phyloP scores from a whole-genome alignment of 2,113 vertebrate genomes.

The Notechis scutatus region DNA sequence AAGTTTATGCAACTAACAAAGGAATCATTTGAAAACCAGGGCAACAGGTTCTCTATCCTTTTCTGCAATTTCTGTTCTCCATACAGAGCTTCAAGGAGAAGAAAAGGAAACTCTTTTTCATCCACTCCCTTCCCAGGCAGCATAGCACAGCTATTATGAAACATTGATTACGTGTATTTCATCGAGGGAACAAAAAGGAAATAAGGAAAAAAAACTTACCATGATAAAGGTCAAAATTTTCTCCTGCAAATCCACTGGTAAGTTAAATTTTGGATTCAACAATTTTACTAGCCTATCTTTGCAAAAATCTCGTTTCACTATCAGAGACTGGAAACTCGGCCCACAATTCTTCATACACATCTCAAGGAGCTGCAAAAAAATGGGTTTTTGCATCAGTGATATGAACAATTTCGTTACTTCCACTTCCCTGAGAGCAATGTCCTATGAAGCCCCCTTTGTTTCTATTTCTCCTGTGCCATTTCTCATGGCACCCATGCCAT shows the following conservation, averaged over 20 bases:
- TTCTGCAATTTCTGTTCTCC: not conserved
- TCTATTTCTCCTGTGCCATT: not conserved
- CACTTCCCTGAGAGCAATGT: not conserved
- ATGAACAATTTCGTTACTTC: not conserved
- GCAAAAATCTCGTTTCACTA: conserved; percentile 77
- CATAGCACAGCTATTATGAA: not conserved
- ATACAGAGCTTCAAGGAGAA: not conserved
- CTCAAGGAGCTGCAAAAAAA: conserved; percentile 70
- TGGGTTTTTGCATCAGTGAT: not conserved
- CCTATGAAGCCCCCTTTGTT: not conserved
- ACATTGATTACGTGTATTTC: not conserved
- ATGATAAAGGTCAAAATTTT: conserved; percentile 73
- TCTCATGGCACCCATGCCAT: not conserved
- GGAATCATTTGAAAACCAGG: not conserved
- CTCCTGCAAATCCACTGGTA: conserved; percentile 72
- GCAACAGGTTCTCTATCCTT: not conserved
- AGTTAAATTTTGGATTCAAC: conserved; percentile 72
- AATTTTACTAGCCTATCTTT: conserved; percentile 74
- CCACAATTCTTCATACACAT: conserved; percentile 78
- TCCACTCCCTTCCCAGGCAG: too few species aligned
- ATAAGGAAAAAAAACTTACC: conserved; percentile 58
- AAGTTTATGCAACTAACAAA: not conserved
- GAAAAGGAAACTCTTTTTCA: not conserved
- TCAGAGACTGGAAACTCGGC: conserved; percentile 71
- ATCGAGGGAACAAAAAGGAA: not conserved